Percentiles rank a stretch among this genome's conserved stretches.
Evolutionary conservation across 1,140 invertebrate species (phyloP).

Genomic region (Diorhabda carinulata): DNA sequence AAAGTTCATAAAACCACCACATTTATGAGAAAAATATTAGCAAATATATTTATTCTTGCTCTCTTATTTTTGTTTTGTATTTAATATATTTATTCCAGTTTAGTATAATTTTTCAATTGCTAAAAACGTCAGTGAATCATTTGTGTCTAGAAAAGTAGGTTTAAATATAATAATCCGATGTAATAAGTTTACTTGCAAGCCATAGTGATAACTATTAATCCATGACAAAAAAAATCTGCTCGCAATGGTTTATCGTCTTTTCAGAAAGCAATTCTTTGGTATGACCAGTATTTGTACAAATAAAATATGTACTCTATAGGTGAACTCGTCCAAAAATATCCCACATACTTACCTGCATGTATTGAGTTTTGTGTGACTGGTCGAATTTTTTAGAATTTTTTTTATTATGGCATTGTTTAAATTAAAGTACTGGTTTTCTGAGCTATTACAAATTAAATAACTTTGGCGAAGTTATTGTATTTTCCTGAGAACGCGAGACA

Average conservation of each 20-base stretch:
- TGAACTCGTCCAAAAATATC: background rate
- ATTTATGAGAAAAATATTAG: too few relatives aligned
- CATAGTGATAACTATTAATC: conserved; percentile 34
- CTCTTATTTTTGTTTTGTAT: too few relatives aligned
- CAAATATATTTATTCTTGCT: too few relatives aligned
- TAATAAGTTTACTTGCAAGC: conserved; percentile 36
- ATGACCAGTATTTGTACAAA: conserved; percentile 12
- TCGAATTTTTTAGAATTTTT: background rate
- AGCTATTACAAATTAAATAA: too few relatives aligned
- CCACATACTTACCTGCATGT: background rate
- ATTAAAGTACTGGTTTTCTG: too few relatives aligned
- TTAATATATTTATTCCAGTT: background rate
- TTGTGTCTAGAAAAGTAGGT: conserved; percentile 37
- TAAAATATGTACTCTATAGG: background rate
- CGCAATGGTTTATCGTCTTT: conserved; percentile 17
- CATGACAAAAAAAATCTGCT: conserved; percentile 22
- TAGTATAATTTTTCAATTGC: conserved; percentile 8
- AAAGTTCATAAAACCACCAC: too few relatives aligned
- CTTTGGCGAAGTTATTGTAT: too few relatives aligned
- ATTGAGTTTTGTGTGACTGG: background rate
- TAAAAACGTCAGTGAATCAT: conserved; percentile 35
- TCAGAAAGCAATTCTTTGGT: conserved; percentile 8
- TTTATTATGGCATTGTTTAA: too few relatives aligned
- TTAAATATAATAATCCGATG: conserved; percentile 38
- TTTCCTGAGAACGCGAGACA: too few relatives aligned